Percentiles rank a stretch among this genome's conserved stretches.
Conservation (phyloP, 2,797 vertebrate genomes). For the Sebastes trivittatus region DNA sequence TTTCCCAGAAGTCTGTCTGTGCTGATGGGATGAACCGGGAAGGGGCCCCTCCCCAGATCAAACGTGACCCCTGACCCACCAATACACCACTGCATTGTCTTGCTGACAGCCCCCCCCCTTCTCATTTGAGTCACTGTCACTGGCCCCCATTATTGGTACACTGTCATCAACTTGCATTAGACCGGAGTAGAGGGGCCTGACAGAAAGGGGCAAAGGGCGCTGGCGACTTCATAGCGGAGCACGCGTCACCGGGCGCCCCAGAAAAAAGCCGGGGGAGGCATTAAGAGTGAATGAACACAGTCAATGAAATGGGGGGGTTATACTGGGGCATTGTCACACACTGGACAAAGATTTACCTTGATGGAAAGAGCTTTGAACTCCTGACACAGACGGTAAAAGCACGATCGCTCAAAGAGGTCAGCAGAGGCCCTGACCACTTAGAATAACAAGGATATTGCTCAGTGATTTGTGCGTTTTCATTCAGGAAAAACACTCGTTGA, state of each 20-base stretch:
- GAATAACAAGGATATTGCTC: slow-evolving; percentile 64
- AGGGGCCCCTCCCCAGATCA: slow-evolving; percentile 71
- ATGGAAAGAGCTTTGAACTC: slow-evolving; percentile 62
- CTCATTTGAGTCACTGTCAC: slow-evolving; percentile 69
- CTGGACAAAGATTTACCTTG: slow-evolving; percentile 61
- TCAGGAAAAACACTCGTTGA: slow-evolving; percentile 57
- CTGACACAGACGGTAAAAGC: slow-evolving; percentile 43
- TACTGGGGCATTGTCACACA: slow-evolving; percentile 35
- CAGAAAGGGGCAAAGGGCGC: slow-evolving; percentile 44
- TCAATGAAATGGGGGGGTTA: slow-evolving; percentile 48
- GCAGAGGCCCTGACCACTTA: slow-evolving; percentile 51
- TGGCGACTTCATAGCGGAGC: slow-evolving; percentile 45
- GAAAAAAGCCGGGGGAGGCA: slow-evolving; percentile 29
- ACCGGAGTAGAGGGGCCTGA: slow-evolving; percentile 35
- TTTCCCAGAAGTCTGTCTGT: slow-evolving; percentile 74
- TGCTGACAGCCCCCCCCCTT: slow-evolving; percentile 43
- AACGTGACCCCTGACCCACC: slow-evolving; percentile 74
- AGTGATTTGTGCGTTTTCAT: slow-evolving; percentile 68
- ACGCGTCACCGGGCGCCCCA: slow-evolving; percentile 38
- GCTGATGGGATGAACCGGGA: slow-evolving; percentile 63
- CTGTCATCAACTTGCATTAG: slow-evolving; percentile 66
- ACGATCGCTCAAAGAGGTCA: slow-evolving; percentile 49
- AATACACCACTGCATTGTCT: slow-evolving; percentile 71
- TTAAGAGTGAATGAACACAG: slow-evolving; percentile 62
- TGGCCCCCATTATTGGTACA: slow-evolving; percentile 55